Conservation (phyloP, 2,888 invertebrate genomes). For the Pseudanteris insignis region DNA sequence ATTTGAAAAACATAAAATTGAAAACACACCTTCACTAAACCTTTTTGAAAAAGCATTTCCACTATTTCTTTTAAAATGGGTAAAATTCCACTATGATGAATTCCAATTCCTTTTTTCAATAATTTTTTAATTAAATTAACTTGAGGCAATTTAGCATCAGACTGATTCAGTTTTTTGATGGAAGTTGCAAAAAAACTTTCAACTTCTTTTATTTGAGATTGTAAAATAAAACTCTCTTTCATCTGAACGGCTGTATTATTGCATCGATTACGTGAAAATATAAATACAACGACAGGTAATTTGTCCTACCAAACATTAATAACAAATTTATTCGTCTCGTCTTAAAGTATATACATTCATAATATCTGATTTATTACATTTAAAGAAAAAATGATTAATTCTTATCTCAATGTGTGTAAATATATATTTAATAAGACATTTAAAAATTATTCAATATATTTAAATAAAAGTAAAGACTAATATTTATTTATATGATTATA, state of each 20-base stretch:
- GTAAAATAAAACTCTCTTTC: conserved; percentile 74
- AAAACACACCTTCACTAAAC: conserved; percentile 82
- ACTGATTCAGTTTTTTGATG: conserved; percentile 79
- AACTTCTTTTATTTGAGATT: conserved; percentile 85
- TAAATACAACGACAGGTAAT: conserved; percentile 94
- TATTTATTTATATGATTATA: too few relatives aligned
- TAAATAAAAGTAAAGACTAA: too few relatives aligned
- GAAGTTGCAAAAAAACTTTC: conserved; percentile 87
- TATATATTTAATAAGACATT: too few relatives aligned
- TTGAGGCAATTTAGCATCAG: conserved; percentile 91
- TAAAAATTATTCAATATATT: too few relatives aligned
- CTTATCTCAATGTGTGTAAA: too few relatives aligned
- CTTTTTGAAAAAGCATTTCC: conserved; percentile 94
- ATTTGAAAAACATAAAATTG: neutral
- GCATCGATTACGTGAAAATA: conserved; percentile 86
- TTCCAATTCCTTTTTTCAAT: conserved; percentile 88
- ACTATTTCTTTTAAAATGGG: conserved; percentile 99
- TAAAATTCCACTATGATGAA: conserved; percentile 97
- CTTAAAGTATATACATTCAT: neutral
- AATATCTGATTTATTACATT: neutral
- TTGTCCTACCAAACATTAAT: conserved; percentile 70
- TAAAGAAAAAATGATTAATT: too few relatives aligned
- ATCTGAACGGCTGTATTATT: conserved; percentile 72
- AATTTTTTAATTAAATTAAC: conserved; percentile 75
- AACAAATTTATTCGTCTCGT: too few relatives aligned